A percentile compares a stretch with the other conserved stretches of the same genome.
These are phyloP conservation scores for Serrognathus titanus DNA, from an alignment of 2,888 invertebrate genomes.

Conservation along the genomic window DNA sequence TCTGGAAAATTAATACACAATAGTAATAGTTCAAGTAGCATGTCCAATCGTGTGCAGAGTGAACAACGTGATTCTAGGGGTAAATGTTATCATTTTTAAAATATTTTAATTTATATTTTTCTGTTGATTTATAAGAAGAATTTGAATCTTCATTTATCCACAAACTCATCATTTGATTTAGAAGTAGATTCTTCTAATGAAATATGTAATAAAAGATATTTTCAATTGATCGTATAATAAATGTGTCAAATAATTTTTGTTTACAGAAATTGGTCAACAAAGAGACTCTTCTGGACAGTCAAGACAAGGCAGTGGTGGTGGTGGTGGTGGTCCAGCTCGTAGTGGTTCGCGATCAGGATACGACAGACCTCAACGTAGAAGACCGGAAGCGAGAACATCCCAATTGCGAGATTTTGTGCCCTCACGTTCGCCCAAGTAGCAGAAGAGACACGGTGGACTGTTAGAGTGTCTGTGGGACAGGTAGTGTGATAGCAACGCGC, in stretches of 20 bases:
- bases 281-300: constrained; percentile 21
- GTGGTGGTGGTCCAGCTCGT: constrained; percentile 12
- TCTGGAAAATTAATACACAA: constrained; percentile 7
- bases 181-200: no score
- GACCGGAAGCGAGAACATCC: constrained; percentile 40
- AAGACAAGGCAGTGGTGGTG: constrained; percentile 6
- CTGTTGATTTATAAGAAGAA: no score
- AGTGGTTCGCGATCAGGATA: constrained; percentile 32
- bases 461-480: constrained; percentile 30
- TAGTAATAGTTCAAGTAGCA: constrained; percentile 18
- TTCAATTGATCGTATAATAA: no score
- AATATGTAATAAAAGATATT: no score
- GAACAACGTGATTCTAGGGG: constrained; percentile 29
- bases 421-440: constrained; percentile 49
- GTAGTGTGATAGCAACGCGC: constrained; percentile 25
- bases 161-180: no score
- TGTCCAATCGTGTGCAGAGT: constrained; percentile 24
- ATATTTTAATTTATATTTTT: no score
- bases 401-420: constrained; percentile 47
- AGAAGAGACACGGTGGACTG: constrained; percentile 17
- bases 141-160: no score
- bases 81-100: background rate
- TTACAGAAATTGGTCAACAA: constrained; percentile 23
- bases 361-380: constrained; percentile 36
- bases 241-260: background rate